Base-by-base conservation (phyloP, 2,113 vertebrate species). In the Leucosticte australis region DNA sequence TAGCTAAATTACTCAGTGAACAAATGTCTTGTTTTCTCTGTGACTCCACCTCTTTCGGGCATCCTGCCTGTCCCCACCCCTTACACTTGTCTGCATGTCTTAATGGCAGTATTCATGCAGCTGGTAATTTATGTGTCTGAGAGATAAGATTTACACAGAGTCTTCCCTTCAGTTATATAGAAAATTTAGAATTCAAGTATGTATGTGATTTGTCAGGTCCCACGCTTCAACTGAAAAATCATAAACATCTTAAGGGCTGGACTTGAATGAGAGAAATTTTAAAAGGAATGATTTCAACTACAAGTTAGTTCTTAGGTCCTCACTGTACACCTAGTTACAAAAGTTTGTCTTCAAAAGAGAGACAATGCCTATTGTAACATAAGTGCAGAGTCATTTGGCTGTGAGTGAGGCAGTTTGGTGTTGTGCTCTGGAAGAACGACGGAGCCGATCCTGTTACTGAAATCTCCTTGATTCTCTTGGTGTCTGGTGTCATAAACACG, bases 111-210 rank as follows among this genome's bases (percentile, higher is more conserved):
- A 89, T 85, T 92, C 73, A 89, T 68, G 84, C 95, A 94, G 94
- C 93, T 96, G 90, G 92, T 95, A 92, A 96, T 95, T 95, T 96
- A 85, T 97, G 70, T 87, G 81, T 81, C 91, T 94, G 71, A 91
- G 62, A 57, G 46, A 73, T 30, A 65, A 86, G 94, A 95, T 84
- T 95, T 95, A 89, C 83, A 80, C 60, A 74, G 79, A 63, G 44
- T 69, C 49, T 81, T 92, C 76, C 18, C 56, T 87, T 92, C 59
- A 94, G 84, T 87, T 97, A 96, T 94, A 81, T 50, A 94, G 83
- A 94, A 95, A 91, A 94, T 81, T 18, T 68, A 74, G 93, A 82
- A 42, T 81, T n/a, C 35, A 77, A 70, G 23, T 33, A 73, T 37
- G 31, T n/a, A 42, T 21, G 31, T n/a, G 57, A 83, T 90, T 94